A percentile compares a stretch with the other conserved stretches of the same genome.
These are phyloP conservation scores for Etheostoma cragini DNA, from an alignment of 2,113 vertebrate genomes.

Conservation along the genomic window DNA sequence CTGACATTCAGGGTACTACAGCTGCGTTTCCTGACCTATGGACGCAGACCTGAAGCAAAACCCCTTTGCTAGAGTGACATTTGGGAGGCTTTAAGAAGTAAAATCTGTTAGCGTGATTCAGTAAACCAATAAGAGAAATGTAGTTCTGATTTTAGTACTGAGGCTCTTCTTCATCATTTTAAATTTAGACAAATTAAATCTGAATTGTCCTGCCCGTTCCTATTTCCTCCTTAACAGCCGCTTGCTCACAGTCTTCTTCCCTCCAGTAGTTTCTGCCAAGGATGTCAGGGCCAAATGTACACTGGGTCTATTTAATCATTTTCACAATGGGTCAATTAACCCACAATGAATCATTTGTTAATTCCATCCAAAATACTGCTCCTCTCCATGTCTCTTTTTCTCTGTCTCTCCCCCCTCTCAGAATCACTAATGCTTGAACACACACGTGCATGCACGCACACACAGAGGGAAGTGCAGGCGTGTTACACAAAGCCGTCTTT, in stretches of 20 bases:
- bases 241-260: constrained; percentile 1
- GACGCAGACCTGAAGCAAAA: not conserved
- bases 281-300: constrained; percentile 52
- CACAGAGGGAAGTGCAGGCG: constrained; percentile 49
- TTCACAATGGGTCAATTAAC: constrained; percentile 73
- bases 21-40: constrained; percentile 12
- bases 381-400: constrained; percentile 49
- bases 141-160: constrained; percentile 32
- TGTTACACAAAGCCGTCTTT: constrained; percentile 75
- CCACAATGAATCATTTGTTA: constrained; percentile 75
- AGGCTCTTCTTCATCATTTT: constrained; percentile 38
- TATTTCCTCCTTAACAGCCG: constrained; percentile 33
- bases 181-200: constrained; percentile 42
- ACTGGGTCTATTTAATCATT: constrained; percentile 68
- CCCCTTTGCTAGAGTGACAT: not conserved
- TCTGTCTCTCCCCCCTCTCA: not conserved
- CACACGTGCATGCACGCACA: constrained; percentile 3
- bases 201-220: not conserved
- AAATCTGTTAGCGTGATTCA: constrained; percentile 18
- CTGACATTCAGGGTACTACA: constrained; percentile 11
- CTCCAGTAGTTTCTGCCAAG: constrained; percentile 38
- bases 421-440: constrained; percentile 28
- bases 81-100: not conserved
- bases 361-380: constrained; percentile 59
- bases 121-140: constrained; percentile 22